Conservation (phyloP, 2,888 invertebrate genomes). For the Eremobia ochroleuca region DNA sequence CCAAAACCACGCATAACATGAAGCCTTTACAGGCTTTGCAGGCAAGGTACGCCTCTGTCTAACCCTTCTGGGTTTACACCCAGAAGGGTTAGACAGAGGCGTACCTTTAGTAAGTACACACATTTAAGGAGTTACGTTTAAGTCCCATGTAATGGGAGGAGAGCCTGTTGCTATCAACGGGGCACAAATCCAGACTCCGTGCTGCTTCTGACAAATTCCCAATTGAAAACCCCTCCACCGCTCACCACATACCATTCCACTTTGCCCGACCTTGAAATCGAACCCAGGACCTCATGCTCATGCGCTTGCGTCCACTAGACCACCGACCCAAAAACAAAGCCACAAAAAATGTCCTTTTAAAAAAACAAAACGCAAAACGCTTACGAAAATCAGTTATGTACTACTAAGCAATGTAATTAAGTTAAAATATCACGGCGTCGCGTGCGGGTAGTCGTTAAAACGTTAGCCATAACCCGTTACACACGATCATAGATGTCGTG, state of each 20-base stretch:
- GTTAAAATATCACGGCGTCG: slow-evolving; percentile 63
- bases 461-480: slow-evolving; percentile 62
- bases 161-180: background rate
- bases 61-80: too few species aligned
- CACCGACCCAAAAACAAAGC: background rate
- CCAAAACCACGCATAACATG: too few species aligned
- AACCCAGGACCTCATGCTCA: background rate
- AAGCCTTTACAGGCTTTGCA: too few species aligned
- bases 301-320: background rate
- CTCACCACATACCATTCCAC: background rate
- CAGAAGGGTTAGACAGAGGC: background rate
- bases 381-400: slow-evolving; percentile 40
- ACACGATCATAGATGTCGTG: slow-evolving; percentile 51
- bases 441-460: slow-evolving; percentile 65
- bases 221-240: background rate
- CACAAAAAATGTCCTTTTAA: background rate
- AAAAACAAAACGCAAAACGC: slow-evolving; percentile 15
- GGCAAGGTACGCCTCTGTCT: too few species aligned
- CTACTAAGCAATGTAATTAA: slow-evolving; percentile 64
- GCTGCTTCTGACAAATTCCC: background rate
- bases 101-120: background rate
- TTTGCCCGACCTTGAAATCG: background rate
- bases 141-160: too few species aligned
- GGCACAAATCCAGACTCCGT: background rate
- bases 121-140: too few species aligned